Conservation (phyloP, 2,113 vertebrate species). For the Loxodonta africana region DNA sequence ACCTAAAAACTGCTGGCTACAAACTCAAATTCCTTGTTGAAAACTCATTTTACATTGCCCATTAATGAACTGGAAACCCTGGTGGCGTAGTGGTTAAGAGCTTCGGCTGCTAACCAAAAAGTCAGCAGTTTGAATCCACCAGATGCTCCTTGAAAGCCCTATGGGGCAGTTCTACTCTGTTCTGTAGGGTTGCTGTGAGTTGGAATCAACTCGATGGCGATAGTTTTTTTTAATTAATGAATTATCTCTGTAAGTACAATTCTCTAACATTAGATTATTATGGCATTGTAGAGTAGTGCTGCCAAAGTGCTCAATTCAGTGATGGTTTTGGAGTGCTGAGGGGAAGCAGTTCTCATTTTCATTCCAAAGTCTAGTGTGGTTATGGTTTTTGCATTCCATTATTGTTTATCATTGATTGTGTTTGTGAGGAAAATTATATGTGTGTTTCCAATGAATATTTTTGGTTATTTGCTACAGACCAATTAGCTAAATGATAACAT, state of each 20-base stretch:
- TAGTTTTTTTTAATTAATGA: background rate
- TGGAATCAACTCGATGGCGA: too few species aligned
- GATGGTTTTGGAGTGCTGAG: background rate
- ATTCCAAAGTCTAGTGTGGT: background rate
- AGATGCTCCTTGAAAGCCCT: too few species aligned
- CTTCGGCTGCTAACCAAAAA: too few species aligned
- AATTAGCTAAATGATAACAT: slow-evolving; percentile 25
- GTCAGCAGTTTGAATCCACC: too few species aligned
- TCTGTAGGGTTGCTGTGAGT: too few species aligned
- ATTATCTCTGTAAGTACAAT: background rate
- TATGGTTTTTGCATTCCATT: background rate
- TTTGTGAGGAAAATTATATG: background rate
- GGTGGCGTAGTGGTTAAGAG: too few species aligned
- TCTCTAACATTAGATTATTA: background rate
- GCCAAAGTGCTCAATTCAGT: background rate
- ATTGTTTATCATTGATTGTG: background rate
- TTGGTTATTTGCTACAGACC: background rate
- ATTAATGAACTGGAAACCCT: background rate
- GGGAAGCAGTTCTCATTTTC: background rate
- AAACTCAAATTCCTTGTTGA: background rate
- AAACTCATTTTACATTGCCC: background rate
- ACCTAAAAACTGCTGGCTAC: background rate
- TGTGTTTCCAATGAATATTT: slow-evolving; percentile 22
- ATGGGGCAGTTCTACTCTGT: too few species aligned
- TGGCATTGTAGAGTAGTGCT: background rate